phyloP scores from a whole-genome alignment of 2,888 invertebrate genomes.

The Epinotia nisella region DNA sequence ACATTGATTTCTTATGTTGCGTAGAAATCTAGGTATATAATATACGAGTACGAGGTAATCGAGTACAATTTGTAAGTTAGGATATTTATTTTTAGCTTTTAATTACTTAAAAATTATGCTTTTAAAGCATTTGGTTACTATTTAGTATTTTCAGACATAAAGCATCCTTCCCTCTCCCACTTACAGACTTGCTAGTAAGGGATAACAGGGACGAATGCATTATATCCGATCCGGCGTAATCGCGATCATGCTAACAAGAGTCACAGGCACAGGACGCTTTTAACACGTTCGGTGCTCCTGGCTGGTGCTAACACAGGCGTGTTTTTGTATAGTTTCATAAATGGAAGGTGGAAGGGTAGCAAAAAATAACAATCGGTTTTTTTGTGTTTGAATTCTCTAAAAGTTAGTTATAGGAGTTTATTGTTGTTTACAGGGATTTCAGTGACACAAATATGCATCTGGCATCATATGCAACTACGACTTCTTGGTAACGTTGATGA shows the following conservation, averaged over 20 bases:
- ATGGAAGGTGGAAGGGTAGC: not conserved
- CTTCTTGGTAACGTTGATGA: not conserved
- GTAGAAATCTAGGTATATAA: not conserved
- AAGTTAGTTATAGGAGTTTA: not conserved
- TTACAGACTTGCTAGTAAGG: too few species aligned
- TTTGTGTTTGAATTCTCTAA: not conserved
- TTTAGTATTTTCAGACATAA: too few species aligned
- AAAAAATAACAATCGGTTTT: not conserved
- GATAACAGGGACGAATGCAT: too few species aligned
- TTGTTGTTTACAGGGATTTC: slow-evolving; percentile 11
- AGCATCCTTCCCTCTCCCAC: too few species aligned
- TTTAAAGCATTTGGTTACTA: not conserved
- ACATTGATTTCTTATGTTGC: slow-evolving; percentile 23
- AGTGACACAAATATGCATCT: not conserved
- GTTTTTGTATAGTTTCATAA: not conserved
- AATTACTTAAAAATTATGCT: not conserved
- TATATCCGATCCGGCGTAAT: too few species aligned
- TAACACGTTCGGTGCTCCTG: too few species aligned
- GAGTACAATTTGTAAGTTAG: not conserved
- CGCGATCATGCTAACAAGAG: too few species aligned
- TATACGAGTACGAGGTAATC: not conserved
- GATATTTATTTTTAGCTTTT: not conserved
- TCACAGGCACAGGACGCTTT: too few species aligned
- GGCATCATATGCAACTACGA: not conserved
- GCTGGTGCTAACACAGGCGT: too few species aligned